These are phyloP conservation scores for Stomatorhinus ivindoensis DNA, from an alignment of 2,113 vertebrate genomes.

Conservation along the genomic window DNA sequence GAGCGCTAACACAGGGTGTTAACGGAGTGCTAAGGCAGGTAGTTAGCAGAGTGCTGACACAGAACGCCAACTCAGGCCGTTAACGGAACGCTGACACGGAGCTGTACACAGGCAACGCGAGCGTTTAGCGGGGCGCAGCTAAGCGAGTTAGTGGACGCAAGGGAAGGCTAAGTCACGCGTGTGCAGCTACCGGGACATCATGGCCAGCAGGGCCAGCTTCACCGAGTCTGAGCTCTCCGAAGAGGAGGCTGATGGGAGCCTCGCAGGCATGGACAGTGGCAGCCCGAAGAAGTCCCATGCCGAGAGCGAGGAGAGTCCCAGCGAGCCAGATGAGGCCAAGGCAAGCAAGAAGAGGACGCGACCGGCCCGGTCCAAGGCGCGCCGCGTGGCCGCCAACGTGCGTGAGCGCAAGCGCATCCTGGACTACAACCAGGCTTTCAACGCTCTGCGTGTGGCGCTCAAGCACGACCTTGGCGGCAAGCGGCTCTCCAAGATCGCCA, in stretches of 20 bases:
- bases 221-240: slow-evolving; percentile 53
- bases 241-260: slow-evolving; percentile 55
- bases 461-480: slow-evolving; percentile 85
- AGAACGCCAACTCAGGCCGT: background rate
- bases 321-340: slow-evolving; percentile 44
- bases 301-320: slow-evolving; percentile 37
- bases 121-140: background rate
- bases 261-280: slow-evolving; percentile 37
- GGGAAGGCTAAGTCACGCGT: background rate
- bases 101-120: background rate
- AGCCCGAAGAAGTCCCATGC: slow-evolving; percentile 37
- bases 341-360: slow-evolving; percentile 62
- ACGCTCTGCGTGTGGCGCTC: slow-evolving; percentile 77
- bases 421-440: slow-evolving; percentile 97
- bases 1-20: background rate
- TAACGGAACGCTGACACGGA: background rate
- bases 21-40: background rate
- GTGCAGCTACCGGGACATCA: background rate
- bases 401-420: slow-evolving; percentile 89
- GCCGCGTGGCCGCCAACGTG: slow-evolving; percentile 86
- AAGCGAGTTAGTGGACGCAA: background rate
- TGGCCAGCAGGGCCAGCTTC: slow-evolving; percentile 37
- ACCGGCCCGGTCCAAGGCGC: slow-evolving; percentile 80
- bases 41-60: background rate
- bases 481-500: slow-evolving; percentile 91